phyloP scores from a whole-genome alignment of 2,888 invertebrate genomes.

The Metallyticus violacea region DNA sequence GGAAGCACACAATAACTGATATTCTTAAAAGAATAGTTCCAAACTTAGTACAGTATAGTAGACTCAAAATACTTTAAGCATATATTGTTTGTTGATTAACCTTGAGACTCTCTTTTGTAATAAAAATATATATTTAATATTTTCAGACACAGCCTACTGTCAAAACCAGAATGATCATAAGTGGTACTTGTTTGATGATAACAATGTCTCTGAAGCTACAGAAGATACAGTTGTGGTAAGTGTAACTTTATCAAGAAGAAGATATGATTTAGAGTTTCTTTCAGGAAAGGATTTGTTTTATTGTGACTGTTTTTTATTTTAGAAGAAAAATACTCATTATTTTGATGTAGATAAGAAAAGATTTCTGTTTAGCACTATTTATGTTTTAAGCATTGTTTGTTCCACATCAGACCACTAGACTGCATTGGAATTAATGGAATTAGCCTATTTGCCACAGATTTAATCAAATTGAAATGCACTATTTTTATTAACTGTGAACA shows the following conservation, averaged over 20 bases:
- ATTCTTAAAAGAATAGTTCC: not conserved
- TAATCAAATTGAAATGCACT: no score
- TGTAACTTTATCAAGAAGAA: not conserved
- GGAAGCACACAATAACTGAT: not conserved
- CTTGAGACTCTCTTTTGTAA: no score
- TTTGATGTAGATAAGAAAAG: no score
- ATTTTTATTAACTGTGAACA: no score
- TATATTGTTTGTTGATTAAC: no score
- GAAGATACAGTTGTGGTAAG: constrained; percentile 44
- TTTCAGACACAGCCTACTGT: constrained; percentile 49
- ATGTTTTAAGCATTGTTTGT: not conserved
- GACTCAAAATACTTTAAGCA: not conserved
- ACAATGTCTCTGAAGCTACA: constrained; percentile 44
- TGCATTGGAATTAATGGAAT: no score
- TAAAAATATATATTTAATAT: not conserved
- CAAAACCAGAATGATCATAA: constrained; percentile 46
- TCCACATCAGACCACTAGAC: no score
- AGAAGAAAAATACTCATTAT: not conserved
- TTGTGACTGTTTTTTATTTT: not conserved
- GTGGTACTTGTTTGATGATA: constrained; percentile 55
- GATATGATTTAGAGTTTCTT: not conserved
- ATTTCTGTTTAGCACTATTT: not conserved
- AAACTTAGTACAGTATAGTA: not conserved
- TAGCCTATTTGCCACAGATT: no score
- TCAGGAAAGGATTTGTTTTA: no score